Conservation (phyloP, 2,113 vertebrate genomes). For the Pseudonaja textilis region DNA sequence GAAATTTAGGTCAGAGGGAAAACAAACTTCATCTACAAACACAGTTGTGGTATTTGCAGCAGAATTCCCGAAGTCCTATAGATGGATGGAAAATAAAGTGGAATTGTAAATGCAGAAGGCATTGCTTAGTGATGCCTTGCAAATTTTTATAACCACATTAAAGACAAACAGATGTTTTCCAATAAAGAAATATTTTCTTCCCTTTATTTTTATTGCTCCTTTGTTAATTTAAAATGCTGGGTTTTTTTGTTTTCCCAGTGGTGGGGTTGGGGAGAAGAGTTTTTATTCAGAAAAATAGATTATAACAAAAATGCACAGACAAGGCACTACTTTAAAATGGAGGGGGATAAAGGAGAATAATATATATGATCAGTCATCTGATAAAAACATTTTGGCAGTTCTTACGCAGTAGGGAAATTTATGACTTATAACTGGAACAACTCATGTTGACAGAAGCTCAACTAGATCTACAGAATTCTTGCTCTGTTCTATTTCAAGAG, state of each 20-base stretch:
- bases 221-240: slow-evolving; percentile 26
- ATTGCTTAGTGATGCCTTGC: neutral
- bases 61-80: neutral
- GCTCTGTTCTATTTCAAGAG: neutral
- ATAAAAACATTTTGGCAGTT: neutral
- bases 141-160: slow-evolving; percentile 14
- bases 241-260: neutral
- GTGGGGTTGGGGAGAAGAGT: neutral
- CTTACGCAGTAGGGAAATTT: neutral
- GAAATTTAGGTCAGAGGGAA: neutral
- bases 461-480: neutral
- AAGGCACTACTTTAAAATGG: neutral
- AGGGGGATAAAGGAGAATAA: neutral
- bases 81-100: slow-evolving; percentile 13
- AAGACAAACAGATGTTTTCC: slow-evolving; percentile 12
- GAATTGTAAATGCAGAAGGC: slow-evolving; percentile 3
- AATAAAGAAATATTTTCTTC: slow-evolving; percentile 21
- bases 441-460: neutral
- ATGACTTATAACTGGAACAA: neutral
- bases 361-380: neutral
- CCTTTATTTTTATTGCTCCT: slow-evolving; percentile 6
- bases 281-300: slow-evolving; percentile 2
- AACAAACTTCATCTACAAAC: slow-evolving; percentile 11
- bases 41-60: neutral
- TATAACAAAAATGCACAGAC: slow-evolving; percentile 19